Evolutionary conservation across 2,888 invertebrate genomes (phyloP).

Genomic region (Rhabditoides inermis): DNA sequence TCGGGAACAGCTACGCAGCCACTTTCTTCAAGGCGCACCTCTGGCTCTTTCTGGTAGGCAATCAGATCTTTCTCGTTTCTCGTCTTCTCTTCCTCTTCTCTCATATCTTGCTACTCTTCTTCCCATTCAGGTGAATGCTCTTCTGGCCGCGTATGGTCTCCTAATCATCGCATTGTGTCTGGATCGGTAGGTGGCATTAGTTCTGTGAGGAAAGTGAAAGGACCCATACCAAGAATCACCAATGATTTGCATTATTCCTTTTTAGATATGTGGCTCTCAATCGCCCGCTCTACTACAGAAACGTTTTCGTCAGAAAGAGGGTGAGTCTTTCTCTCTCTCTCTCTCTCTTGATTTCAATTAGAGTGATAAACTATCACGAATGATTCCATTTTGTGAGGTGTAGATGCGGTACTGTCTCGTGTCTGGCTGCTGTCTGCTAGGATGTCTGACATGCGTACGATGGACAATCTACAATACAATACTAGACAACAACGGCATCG

Average conservation of each 20-base stretch:
- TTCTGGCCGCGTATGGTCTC: constrained; percentile 26
- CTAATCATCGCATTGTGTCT: constrained; percentile 23
- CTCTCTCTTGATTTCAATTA: no score
- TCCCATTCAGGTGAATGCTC: constrained; percentile 15
- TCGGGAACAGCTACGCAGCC: constrained; percentile 5
- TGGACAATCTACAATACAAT: constrained; percentile 16
- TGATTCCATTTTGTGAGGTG: not conserved
- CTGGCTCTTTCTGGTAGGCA: constrained; percentile 13
- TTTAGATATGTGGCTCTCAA: constrained; percentile 17
- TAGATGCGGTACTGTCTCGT: constrained; percentile 11
- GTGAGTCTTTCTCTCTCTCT: constrained; percentile 9
- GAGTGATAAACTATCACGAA: not conserved
- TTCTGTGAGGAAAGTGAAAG: no score
- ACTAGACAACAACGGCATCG: constrained; percentile 7
- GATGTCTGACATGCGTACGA: constrained; percentile 12
- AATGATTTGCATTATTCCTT: no score
- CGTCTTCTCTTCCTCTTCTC: no score
- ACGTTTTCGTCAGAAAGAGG: constrained; percentile 13
- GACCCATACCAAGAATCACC: no score
- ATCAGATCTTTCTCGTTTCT: not conserved
- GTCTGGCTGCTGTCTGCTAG: constrained; percentile 11
- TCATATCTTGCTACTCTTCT: no score
- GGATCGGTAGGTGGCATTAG: constrained; percentile 22
- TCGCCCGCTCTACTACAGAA: constrained; percentile 15
- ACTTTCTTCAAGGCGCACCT: constrained; percentile 19